Conservation (phyloP, 2,113 vertebrate genomes). For the Lota lota region DNA sequence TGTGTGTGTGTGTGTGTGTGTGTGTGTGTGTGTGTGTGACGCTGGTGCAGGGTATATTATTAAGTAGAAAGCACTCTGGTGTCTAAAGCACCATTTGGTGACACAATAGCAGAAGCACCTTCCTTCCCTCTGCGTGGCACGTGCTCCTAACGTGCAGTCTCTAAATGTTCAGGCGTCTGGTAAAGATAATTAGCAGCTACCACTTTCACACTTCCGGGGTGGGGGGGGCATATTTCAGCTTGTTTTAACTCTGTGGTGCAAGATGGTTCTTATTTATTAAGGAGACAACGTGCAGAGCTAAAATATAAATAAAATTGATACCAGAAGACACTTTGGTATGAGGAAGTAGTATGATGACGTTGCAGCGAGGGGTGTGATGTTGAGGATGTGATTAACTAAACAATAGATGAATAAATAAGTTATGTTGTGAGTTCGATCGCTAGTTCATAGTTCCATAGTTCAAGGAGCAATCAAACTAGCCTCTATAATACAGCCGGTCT, state of each 20-base stretch:
- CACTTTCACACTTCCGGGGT: slow-evolving; percentile 48
- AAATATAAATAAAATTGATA: too few species aligned
- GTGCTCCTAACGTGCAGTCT: slow-evolving; percentile 55
- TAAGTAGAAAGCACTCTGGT: slow-evolving; percentile 43
- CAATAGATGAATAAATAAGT: not conserved
- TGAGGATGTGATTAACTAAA: too few species aligned
- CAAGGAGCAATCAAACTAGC: too few species aligned
- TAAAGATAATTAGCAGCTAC: slow-evolving; percentile 55
- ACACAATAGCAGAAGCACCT: slow-evolving; percentile 56
- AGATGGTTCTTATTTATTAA: too few species aligned
- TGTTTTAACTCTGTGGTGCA: too few species aligned
- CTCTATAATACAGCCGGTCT: not conserved
- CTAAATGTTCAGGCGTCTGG: slow-evolving; percentile 51
- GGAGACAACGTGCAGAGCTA: too few species aligned
- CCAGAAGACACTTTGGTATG: too few species aligned
- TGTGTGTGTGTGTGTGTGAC: slow-evolving; percentile 15
- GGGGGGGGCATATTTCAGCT: slow-evolving; percentile 42
- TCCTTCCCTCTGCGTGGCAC: slow-evolving; percentile 49
- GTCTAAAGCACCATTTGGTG: slow-evolving; percentile 58
- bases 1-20: slow-evolving; percentile 18
- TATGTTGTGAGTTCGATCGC: not conserved
- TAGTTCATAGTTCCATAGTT: too few species aligned
- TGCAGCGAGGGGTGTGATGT: too few species aligned
- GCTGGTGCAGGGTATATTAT: slow-evolving; percentile 29
- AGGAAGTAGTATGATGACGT: too few species aligned